phyloP scores from a whole-genome alignment of 1,140 invertebrate species.

The Solenopsis invicta region DNA sequence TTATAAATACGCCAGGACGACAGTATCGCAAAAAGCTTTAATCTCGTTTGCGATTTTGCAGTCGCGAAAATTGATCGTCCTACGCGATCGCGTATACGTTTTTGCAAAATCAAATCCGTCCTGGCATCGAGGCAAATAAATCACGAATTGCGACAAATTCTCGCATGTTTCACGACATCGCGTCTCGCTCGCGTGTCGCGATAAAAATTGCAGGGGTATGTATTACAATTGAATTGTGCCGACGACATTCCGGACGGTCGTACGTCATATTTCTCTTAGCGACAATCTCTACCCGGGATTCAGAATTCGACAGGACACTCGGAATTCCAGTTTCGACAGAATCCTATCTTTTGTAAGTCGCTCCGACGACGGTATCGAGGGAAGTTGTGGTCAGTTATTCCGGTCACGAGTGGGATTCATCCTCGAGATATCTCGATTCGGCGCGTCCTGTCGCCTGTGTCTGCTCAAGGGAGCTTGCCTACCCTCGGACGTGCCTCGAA shows the following conservation, averaged over 20 bases:
- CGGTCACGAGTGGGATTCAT: conserved; percentile 72
- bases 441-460: conserved; percentile 51
- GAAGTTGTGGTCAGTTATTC: conserved; percentile 60
- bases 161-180: conserved; percentile 7
- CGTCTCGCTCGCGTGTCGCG: conserved; percentile 17
- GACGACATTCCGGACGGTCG: not conserved
- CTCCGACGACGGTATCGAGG: not conserved
- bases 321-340: conserved; percentile 38
- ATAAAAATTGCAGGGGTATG: conserved; percentile 48
- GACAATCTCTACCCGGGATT: conserved; percentile 47
- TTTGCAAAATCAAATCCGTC: conserved; percentile 29
- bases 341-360: conserved; percentile 36
- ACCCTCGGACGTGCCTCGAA: not conserved
- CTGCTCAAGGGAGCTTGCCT: not conserved
- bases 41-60: conserved; percentile 38
- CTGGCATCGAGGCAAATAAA: conserved; percentile 32
- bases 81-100: not conserved
- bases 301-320: conserved; percentile 30
- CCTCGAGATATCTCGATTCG: conserved; percentile 55
- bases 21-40: conserved; percentile 29
- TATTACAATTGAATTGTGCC: conserved; percentile 49
- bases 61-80: conserved; percentile 21
- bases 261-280: conserved; percentile 56
- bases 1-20: conserved; percentile 22
- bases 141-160: conserved; percentile 51